A percentile compares a stretch with the other conserved stretches of the same genome.
Evolutionary conservation across 2,113 vertebrate species (phyloP).

Genomic region (Mungos mungo): DNA sequence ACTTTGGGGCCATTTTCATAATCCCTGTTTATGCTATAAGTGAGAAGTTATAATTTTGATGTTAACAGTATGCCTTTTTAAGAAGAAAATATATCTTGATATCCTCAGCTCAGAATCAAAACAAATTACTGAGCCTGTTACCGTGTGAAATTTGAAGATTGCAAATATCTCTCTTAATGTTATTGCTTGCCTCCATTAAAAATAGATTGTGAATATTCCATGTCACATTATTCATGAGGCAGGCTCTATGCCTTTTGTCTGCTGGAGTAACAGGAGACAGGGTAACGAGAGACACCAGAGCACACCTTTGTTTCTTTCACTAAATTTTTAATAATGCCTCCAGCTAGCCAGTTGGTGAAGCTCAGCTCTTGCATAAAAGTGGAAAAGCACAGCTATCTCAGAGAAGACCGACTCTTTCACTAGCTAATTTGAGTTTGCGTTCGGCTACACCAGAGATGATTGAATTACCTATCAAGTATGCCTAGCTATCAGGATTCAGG

Average conservation of each 20-base stretch:
- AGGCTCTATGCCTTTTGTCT: slow-evolving; percentile 88
- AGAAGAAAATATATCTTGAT: slow-evolving; percentile 4
- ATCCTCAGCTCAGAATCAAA: slow-evolving; percentile 83
- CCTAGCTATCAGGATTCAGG: slow-evolving; percentile 88
- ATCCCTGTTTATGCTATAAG: neutral
- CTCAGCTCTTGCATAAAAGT: slow-evolving; percentile 87
- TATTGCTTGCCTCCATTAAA: slow-evolving; percentile 88
- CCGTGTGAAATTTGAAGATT: slow-evolving; percentile 85
- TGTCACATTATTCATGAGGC: slow-evolving; percentile 91
- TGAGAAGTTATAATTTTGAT: neutral
- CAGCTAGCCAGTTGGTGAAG: slow-evolving; percentile 91
- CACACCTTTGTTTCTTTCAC: slow-evolving; percentile 90
- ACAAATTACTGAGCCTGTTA: slow-evolving; percentile 83
- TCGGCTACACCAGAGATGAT: slow-evolving; percentile 85
- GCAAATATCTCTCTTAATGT: slow-evolving; percentile 86
- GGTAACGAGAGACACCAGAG: slow-evolving; percentile 85
- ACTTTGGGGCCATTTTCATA: slow-evolving; percentile 19
- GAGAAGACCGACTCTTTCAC: slow-evolving; percentile 85
- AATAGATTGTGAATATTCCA: slow-evolving; percentile 88
- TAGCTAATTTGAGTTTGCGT: slow-evolving; percentile 86
- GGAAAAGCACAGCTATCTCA: slow-evolving; percentile 87
- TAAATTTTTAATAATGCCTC: slow-evolving; percentile 92
- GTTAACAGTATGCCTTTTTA: neutral
- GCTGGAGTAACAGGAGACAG: slow-evolving; percentile 88
- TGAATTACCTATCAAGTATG: slow-evolving; percentile 89